Evolutionary conservation across 2,113 vertebrate species (phyloP).

Genomic region (Kobus ellipsiprymnus): DNA sequence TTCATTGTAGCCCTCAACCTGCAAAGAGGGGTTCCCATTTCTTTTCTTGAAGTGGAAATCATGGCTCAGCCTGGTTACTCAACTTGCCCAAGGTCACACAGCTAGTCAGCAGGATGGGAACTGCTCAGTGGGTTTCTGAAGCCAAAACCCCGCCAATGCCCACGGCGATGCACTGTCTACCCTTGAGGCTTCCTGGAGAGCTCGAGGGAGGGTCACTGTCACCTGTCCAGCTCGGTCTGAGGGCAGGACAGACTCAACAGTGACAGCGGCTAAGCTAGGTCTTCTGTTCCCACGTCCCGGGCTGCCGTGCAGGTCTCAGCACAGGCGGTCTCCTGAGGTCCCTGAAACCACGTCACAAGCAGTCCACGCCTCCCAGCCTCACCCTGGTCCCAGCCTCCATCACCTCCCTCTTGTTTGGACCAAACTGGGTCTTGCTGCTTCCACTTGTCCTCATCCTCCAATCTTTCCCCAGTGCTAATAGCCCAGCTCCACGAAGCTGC

Average conservation of each 20-base stretch:
- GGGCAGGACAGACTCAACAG: accelerated
- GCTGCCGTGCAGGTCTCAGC: accelerated
- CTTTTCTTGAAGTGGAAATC: not conserved
- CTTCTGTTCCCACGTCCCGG: accelerated
- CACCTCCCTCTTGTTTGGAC: not conserved
- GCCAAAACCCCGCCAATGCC: not conserved
- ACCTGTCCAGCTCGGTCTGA: accelerated
- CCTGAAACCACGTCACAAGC: accelerated
- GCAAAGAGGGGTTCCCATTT: not conserved
- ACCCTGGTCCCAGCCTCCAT: not conserved
- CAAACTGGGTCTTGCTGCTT: not conserved
- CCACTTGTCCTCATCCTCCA: accelerated
- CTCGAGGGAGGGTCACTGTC: accelerated
- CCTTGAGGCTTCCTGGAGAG: too few relatives aligned
- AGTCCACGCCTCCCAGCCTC: not conserved
- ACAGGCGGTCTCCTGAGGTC: not conserved
- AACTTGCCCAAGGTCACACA: not conserved
- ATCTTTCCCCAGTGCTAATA: not conserved
- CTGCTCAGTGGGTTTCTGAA: accelerated
- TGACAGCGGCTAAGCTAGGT: accelerated
- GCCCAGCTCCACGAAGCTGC: accelerated
- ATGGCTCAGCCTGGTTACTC: not conserved
- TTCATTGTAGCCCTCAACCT: accelerated
- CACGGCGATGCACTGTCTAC: accelerated
- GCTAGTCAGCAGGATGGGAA: not conserved